Conservation (phyloP, 2,797 vertebrate genomes). For the Premnoplex brunnescens region DNA sequence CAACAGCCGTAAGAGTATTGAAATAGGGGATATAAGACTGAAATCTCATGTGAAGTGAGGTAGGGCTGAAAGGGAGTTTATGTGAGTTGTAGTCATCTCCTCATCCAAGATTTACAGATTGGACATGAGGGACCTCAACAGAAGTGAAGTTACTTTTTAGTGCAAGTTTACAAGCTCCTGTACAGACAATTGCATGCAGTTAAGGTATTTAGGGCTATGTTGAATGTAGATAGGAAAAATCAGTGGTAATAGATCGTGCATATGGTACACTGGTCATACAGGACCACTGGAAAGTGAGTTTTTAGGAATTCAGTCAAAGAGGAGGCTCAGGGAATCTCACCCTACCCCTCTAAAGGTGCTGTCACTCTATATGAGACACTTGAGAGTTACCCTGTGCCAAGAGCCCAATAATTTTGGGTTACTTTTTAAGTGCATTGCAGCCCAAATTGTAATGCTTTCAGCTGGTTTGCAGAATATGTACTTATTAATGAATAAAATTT, state of each 20-base stretch:
- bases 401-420: neutral
- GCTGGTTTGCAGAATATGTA: neutral
- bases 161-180: neutral
- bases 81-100: accelerated
- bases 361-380: neutral
- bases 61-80: neutral
- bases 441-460: neutral
- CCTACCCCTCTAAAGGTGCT: neutral
- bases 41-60: neutral
- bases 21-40: neutral
- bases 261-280: accelerated
- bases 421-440: neutral
- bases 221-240: neutral
- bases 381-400: neutral
- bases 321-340: neutral
- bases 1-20: neutral
- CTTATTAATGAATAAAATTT: neutral
- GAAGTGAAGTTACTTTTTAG: neutral
- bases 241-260: accelerated
- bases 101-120: neutral
- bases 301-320: neutral
- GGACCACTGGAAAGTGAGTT: neutral
- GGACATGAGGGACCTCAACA: neutral
- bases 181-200: accelerated
- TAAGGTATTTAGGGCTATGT: neutral